Percentiles rank a stretch among this genome's conserved stretches.
Conservation (phyloP, 2,113 vertebrate species). For the Oenanthe melanoleuca region DNA sequence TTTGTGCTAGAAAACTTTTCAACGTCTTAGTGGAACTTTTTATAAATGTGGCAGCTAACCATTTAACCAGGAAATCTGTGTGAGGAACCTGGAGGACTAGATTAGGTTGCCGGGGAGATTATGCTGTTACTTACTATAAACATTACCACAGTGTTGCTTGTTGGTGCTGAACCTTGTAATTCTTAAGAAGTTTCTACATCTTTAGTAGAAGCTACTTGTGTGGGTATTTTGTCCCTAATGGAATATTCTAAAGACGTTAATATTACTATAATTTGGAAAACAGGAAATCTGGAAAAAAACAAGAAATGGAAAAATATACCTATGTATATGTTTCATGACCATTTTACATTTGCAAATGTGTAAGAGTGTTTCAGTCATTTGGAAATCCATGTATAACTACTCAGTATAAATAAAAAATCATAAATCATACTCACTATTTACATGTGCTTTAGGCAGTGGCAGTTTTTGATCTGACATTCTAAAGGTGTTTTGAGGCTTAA, state of each 20-base stretch:
- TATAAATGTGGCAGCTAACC: background rate
- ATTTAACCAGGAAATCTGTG: background rate
- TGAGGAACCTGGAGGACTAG: background rate
- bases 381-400: background rate
- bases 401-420: background rate
- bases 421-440: background rate
- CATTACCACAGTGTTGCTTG: background rate
- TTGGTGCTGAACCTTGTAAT: background rate
- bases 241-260: background rate
- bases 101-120: background rate
- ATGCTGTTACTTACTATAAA: background rate
- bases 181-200: background rate
- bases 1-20: background rate
- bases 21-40: background rate
- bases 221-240: background rate
- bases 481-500: background rate
- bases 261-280: background rate
- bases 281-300: background rate
- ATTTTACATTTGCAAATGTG: background rate
- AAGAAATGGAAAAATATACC: background rate
- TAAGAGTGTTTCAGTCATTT: background rate
- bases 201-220: background rate
- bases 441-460: background rate
- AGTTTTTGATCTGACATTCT: background rate
- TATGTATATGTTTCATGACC: background rate